A percentile compares a stretch with the other conserved stretches of the same genome.
These are phyloP conservation scores for Cosmorhoe ocellata DNA, from an alignment of 2,888 invertebrate genomes.

Conservation along the genomic window DNA sequence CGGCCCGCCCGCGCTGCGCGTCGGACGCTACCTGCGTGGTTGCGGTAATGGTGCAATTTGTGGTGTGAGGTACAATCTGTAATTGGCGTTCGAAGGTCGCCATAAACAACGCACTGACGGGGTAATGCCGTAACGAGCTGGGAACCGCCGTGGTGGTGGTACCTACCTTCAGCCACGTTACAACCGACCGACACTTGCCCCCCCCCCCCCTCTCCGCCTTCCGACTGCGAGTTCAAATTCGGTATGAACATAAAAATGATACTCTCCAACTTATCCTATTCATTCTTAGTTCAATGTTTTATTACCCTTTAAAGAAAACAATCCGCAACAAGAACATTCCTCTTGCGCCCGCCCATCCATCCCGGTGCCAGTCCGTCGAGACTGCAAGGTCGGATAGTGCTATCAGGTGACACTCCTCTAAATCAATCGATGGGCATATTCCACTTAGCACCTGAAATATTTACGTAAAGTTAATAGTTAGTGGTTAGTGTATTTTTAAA, in stretches of 20 bases:
- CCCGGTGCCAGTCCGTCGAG: not conserved
- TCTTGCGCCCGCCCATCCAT: not conserved
- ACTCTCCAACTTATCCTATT: too few relatives aligned
- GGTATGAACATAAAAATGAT: too few relatives aligned
- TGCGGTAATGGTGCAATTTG: not conserved
- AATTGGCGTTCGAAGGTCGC: constrained; percentile 18
- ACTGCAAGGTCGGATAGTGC: not conserved
- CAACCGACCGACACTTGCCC: too few relatives aligned
- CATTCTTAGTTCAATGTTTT: too few relatives aligned
- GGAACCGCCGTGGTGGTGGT: not conserved
- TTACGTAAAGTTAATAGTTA: too few relatives aligned
- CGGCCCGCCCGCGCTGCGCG: too few relatives aligned
- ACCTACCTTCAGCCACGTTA: not conserved
- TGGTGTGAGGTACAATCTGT: constrained; percentile 3
- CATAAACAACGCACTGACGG: constrained; percentile 22
- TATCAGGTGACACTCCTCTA: constrained; percentile 1
- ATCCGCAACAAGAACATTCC: not conserved
- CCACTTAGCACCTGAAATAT: not conserved
- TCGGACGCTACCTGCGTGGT: too few relatives aligned
- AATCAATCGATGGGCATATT: constrained; percentile 6
- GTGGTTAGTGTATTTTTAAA: too few relatives aligned
- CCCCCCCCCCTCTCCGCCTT: too few relatives aligned
- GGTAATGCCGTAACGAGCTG: constrained; percentile 15
- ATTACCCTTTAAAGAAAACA: not conserved
- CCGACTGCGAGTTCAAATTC: too few relatives aligned